phyloP scores from a whole-genome alignment of 2,888 invertebrate genomes.

The Ophion costatus region DNA sequence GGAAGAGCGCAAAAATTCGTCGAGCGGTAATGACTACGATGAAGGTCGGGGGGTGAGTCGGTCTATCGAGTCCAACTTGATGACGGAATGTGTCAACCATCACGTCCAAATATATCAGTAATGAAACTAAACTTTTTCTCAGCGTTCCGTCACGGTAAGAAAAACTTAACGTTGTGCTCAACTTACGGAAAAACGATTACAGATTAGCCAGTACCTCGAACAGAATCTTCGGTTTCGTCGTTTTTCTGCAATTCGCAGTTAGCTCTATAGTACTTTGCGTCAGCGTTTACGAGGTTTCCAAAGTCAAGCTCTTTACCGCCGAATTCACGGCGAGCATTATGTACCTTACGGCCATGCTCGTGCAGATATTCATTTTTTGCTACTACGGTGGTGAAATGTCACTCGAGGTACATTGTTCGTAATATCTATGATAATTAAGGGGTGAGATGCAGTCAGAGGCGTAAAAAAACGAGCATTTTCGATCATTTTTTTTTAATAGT shows the following conservation, averaged over 20 bases:
- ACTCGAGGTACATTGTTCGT: constrained; percentile 53
- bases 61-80: constrained; percentile 47
- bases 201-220: constrained; percentile 41
- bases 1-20: constrained; percentile 2
- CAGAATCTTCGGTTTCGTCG: constrained; percentile 59
- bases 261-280: constrained; percentile 69
- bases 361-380: constrained; percentile 69
- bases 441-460: too few species aligned
- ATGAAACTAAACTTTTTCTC: not conserved
- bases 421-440: too few species aligned
- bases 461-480: too few species aligned
- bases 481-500: too few species aligned
- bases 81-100: constrained; percentile 61
- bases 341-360: constrained; percentile 65
- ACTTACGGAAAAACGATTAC: not conserved
- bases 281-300: constrained; percentile 68
- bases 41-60: not conserved
- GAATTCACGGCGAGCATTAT: constrained; percentile 60
- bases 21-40: not conserved
- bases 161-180: too few species aligned
- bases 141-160: too few species aligned
- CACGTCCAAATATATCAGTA: constrained; percentile 64
- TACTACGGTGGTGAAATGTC: constrained; percentile 56
- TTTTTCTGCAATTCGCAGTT: constrained; percentile 64
- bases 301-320: constrained; percentile 56